phyloP scores from a whole-genome alignment of 2,888 invertebrate genomes.

The Spilarctia lutea region DNA sequence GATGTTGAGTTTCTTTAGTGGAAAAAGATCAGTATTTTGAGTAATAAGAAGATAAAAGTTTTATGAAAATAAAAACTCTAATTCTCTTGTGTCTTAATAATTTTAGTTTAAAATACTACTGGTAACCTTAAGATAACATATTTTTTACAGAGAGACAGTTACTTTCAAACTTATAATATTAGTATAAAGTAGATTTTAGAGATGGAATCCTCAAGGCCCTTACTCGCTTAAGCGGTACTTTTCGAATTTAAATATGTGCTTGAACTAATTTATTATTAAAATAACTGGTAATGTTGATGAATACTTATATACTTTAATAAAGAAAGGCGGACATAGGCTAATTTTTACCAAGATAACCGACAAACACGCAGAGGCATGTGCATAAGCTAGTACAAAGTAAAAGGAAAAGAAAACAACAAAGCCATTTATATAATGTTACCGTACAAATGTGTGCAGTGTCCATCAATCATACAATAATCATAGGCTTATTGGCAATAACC shows the following conservation, averaged over 20 bases:
- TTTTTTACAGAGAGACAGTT: background rate
- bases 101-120: background rate
- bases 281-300: background rate
- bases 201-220: too few relatives aligned
- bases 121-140: background rate
- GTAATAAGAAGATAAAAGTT: background rate
- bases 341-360: background rate
- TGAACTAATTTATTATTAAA: too few relatives aligned
- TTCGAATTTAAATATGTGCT: too few relatives aligned
- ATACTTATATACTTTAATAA: background rate
- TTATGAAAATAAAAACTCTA: background rate
- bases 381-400: background rate
- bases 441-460: conserved; percentile 11
- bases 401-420: background rate
- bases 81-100: too few relatives aligned
- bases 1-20: background rate
- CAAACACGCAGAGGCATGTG: background rate
- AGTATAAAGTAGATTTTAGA: too few relatives aligned
- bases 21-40: background rate
- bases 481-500: conserved; percentile 7
- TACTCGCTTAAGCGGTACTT: too few relatives aligned
- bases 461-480: conserved; percentile 24
- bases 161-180: too few relatives aligned
- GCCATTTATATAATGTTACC: conserved; percentile 3
- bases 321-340: background rate